Evolutionary conservation across 2,888 invertebrate species (phyloP), one percentile per base, ranked within the genome.

Genomic region (Ennomos quercinarius): DNA sequence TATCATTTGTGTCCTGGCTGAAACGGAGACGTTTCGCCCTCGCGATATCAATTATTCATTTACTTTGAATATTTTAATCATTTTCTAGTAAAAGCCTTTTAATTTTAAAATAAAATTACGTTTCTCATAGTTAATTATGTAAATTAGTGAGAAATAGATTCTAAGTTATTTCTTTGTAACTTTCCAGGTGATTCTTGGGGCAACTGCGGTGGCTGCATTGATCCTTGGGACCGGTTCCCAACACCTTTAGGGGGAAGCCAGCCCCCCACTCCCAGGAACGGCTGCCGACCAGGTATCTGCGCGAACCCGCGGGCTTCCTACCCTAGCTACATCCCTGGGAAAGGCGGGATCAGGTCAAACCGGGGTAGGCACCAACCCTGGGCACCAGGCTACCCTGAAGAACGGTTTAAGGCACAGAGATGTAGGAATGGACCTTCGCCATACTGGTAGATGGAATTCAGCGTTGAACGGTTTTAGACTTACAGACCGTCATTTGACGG

Each of bases 351-450:
- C 0, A 71, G 90, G 10, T 63, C 83, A 0, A 77, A 74, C 39
- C 74, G 92, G 42, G 89, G 87, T 1, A 78, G 91, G 41, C 89
- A 89, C 71, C 73, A 84, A 3, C 89, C 90, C 11, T 91, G 91
- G 89, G 84, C 84, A 0, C 85, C 86, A 0, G 85, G 84, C 1
- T 86, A 84, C 58, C 77, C 73, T 1, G 91, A 91, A 36, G 91
- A 91, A 9, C 78, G 90, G 27, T 88, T 81, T 61, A 91, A 91
- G 66, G 89, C 86, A 0, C 90, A 87, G 58, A 67, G 90, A 34
- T 85, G 81, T 64, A 80, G 91, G 68, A 91, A 82, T 57, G 89
- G 83, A 0, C 84, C 87, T 0, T 73, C 86, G 9, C 91, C 90
- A 2, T 91, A 92, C 75, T 92, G 91, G 90, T 91, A 87, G 74